Conservation (phyloP, 2,888 invertebrate species). For the Yponomeuta malinellus region DNA sequence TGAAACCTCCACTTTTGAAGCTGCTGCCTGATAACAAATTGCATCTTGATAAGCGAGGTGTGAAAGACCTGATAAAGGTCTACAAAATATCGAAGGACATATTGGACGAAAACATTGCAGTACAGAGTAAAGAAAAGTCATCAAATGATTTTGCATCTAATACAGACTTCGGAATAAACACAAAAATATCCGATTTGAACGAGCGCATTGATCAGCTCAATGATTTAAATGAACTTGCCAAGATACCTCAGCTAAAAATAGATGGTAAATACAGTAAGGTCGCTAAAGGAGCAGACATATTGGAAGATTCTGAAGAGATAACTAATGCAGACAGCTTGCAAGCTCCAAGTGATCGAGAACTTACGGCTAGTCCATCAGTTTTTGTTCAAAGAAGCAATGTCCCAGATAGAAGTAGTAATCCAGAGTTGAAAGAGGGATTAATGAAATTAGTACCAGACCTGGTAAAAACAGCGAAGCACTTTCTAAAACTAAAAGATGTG, state of each 20-base stretch:
- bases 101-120: background rate
- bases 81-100: background rate
- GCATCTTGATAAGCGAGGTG: background rate
- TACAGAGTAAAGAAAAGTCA: background rate
- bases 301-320: constrained; percentile 1
- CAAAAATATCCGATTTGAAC: background rate
- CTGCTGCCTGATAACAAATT: constrained; percentile 5
- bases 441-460: background rate
- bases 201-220: constrained; percentile 1
- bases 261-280: background rate
- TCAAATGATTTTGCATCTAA: background rate
- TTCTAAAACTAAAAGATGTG: constrained; percentile 1
- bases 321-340: background rate
- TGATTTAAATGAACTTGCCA: background rate
- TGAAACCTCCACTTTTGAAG: background rate
- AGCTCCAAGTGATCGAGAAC: background rate
- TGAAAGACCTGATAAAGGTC: background rate
- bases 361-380: background rate
- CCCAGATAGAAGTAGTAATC: background rate
- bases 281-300: background rate
- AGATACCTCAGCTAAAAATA: background rate
- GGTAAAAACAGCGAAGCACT: background rate
- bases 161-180: background rate
- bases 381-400: background rate
- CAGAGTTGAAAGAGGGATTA: background rate